Conservation (phyloP, 2,113 vertebrate genomes). For the Ceyx melanurus region DNA sequence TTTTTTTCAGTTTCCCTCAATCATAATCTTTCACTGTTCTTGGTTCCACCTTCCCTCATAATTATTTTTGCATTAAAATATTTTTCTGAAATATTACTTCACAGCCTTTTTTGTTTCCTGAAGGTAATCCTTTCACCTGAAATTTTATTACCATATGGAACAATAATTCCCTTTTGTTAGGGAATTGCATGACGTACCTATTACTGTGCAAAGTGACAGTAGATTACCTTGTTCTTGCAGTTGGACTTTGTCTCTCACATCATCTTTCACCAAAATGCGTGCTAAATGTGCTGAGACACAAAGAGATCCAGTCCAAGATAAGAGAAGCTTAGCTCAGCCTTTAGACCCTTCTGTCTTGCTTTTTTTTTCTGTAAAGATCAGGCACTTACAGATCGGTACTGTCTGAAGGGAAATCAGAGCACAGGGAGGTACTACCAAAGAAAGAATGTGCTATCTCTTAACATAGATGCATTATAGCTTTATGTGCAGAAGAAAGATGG, state of each 20-base stretch:
- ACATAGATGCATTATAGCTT: not conserved
- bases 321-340: not conserved
- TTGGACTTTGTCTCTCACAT: not conserved
- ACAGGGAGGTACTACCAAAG: not conserved
- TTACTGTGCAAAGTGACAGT: not conserved
- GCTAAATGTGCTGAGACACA: not conserved
- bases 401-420: not conserved
- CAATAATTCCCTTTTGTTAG: not conserved
- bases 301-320: fast-evolving
- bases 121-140: not conserved
- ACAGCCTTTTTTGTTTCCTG: not conserved
- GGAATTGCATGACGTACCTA: not conserved
- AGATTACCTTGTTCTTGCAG: not conserved
- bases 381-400: not conserved
- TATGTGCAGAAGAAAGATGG: not conserved
- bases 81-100: not conserved
- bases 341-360: not conserved
- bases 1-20: not conserved
- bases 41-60: not conserved
- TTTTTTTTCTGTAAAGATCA: not conserved
- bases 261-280: not conserved
- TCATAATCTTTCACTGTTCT: not conserved
- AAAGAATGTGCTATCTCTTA: not conserved
- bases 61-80: not conserved
- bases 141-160: not conserved